Evolutionary conservation across 2,113 vertebrate genomes (phyloP), one percentile per base, ranked within the genome.

Genomic region (Percopsis transmontana): DNA sequence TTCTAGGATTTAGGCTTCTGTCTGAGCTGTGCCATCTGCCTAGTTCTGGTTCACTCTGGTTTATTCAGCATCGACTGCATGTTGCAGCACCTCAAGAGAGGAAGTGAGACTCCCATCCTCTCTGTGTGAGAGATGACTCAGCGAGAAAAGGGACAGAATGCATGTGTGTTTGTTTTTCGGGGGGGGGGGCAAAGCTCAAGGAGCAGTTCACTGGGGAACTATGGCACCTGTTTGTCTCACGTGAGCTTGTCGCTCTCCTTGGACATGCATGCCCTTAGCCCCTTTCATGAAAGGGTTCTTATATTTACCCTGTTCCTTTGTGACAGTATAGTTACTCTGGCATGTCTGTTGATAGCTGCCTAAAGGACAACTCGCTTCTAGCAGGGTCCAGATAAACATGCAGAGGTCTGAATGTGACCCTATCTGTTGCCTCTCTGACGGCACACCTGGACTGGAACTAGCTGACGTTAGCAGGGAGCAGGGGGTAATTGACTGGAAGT

Each of bases 21-120:
- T 85, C 74, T 71, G 51, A 56, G 41, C 15, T 0, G 0, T 9
- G 62, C 82, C 84, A 85, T 84, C 81, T 84, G 85, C 58, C 78
- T 33, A 9, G 38, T 33, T n/a, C 16, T 2, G 27, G 27, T 11
- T 5, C 48, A 74, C 77, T 52, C 65, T 66, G 18, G 60, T 68
- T 47, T 19, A 14, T 15, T 16, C 2, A 3, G n/a, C 27, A 33
- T 4, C 5, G 27, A 33, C 8, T 33, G 24, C 52, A 58, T 14
- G 40, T 47, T 12, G 65, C 59, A 62, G 59, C 1, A 24, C 15
- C 15, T 13, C 21, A 2, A 33, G 53, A 6, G 24, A 33, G 53
- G 53, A 24, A 27, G 24, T 56, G 24, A 20, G 56, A 23, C 50
- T 58, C 62, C 38, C 18, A 2, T 10, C 40, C 51, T 57, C 63